Evolutionary conservation across 2,797 vertebrate genomes (phyloP), one percentile per base, ranked within the genome.

Genomic region (Urosaurus nigricauda): DNA sequence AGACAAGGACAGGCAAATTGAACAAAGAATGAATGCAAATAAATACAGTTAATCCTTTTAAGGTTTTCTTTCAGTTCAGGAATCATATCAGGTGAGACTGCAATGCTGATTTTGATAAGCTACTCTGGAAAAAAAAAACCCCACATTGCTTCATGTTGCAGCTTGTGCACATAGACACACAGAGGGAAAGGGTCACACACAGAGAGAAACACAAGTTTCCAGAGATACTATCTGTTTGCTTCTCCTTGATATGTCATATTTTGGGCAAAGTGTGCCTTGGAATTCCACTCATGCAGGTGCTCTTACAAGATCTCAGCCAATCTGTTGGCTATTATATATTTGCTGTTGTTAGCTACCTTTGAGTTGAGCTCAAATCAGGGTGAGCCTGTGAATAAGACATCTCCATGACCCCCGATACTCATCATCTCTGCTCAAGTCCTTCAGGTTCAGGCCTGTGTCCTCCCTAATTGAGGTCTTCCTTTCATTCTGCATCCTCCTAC

Each of bases 211-310:
- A 82, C 68, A 43, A 21, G 81, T 63, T 79, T 68, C 82, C 53
- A 0, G 58, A 77, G 79, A 0, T 0, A 21, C 35, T 70, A 11
- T 51, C 56, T 21, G 84, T 92, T 92, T 47, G 84, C 0, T 0
- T 88, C 1, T 0, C 79, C 87, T 85, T 0, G 0, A 84, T 85
- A 81, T 0, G 74, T 32, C 29, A 70, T 19, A 4, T 47, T 79
- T 82, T 19, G 78, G 43, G 35, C 73, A 47, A 0, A 24, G 1
- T 1, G 70, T 43, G 0, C 0, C 0, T 87, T 93, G 92, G 94
- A 95, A 94, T 95, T 88, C 88, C 93, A 94, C 91, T 91, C 93
- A 94, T 87, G 93, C 92, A 89, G 91, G 92, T 95, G 93, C 88
- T 94, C 53, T 84, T 60, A 83, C 92, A 88, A 81, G 79, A 0